Evolutionary conservation across 1,140 invertebrate species (phyloP), one percentile per base, ranked within the genome.

Genomic region (Trichonephila clavata): DNA sequence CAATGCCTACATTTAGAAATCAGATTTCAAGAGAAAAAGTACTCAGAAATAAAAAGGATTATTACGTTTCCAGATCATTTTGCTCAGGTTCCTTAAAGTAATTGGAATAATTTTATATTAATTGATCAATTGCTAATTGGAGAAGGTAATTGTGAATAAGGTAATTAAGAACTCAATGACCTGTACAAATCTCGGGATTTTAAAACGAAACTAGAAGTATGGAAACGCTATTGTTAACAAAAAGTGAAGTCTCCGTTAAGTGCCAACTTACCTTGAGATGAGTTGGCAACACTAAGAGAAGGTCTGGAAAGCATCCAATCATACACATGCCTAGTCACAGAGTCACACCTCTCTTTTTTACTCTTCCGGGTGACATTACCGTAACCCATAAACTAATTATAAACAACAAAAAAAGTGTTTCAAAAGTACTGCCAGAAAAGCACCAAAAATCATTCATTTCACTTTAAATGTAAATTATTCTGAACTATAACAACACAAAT

Each of bases 201-300:
- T 32, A 77, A 77, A 77, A 77, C 71, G 71, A 77, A 77, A 77
- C 71, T 32, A 39, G 27, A 77, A 77, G 71, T 39, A 77, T 77
- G 18, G 32, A 77, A 77, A 39, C 2, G 14, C 27, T 27, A 77
- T 77, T 77, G 71, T 77, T 32, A 77, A 39, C 32, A 32, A 77
- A n/a, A 77, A 77, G 27, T 16, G 14, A 24, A 24, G 71, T 77
- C 27, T 39, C 71, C 2, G 24, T 39, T 32, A 18, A 10, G 3
- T 77, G 71, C 71, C 71, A 77, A 77, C 32, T 77, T 77, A 77
- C 71, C 68, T 77, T 77, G 71, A 77, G 68, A 77, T 32, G 71
- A 77, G 27, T 77, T 77, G 27, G 27, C 27, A 77, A 50, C 10
- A 50, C 50, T 39, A n/a, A n/a, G 10, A 77, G 27, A 77, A 39